Percentiles rank a stretch among this genome's conserved stretches.
These are phyloP conservation scores for Nemoura dubitans DNA, from an alignment of 2,888 invertebrate genomes.

Conservation along the genomic window DNA sequence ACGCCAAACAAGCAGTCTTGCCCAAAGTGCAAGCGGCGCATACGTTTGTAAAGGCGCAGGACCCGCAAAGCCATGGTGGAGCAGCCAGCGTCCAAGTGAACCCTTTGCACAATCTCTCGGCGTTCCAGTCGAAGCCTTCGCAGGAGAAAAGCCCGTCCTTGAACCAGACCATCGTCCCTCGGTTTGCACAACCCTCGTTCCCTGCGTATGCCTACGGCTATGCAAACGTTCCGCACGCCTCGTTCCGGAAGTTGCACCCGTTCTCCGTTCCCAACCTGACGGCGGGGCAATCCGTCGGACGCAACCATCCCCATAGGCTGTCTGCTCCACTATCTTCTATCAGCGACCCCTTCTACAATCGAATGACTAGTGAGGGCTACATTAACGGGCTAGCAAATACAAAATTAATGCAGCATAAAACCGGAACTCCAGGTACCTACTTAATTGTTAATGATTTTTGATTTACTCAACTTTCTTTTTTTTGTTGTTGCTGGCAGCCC, in stretches of 20 bases:
- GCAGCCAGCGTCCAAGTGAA: slow-evolving; percentile 43
- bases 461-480: slow-evolving; percentile 20
- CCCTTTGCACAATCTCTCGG: slow-evolving; percentile 44
- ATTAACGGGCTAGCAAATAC: slow-evolving; percentile 48
- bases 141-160: slow-evolving; percentile 51
- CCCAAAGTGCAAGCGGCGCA: slow-evolving; percentile 52
- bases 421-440: slow-evolving; percentile 47
- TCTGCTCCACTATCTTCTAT: slow-evolving; percentile 37
- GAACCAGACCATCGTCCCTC: slow-evolving; percentile 53
- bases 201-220: slow-evolving; percentile 35
- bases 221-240: background rate
- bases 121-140: slow-evolving; percentile 19
- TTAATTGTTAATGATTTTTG: slow-evolving; percentile 40
- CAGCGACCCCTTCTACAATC: slow-evolving; percentile 48
- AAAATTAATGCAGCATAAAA: slow-evolving; percentile 48
- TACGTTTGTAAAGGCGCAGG: slow-evolving; percentile 51
- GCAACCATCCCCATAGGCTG: slow-evolving; percentile 34
- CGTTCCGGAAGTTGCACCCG: background rate
- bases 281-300: slow-evolving; percentile 30
- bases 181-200: slow-evolving; percentile 52
- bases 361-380: slow-evolving; percentile 49
- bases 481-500: slow-evolving; percentile 41
- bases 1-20: slow-evolving; percentile 52
- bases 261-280: slow-evolving; percentile 43
- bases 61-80: slow-evolving; percentile 34